Base-by-base conservation (phyloP, 2,888 invertebrate species). In the Philereme vetulata region DNA sequence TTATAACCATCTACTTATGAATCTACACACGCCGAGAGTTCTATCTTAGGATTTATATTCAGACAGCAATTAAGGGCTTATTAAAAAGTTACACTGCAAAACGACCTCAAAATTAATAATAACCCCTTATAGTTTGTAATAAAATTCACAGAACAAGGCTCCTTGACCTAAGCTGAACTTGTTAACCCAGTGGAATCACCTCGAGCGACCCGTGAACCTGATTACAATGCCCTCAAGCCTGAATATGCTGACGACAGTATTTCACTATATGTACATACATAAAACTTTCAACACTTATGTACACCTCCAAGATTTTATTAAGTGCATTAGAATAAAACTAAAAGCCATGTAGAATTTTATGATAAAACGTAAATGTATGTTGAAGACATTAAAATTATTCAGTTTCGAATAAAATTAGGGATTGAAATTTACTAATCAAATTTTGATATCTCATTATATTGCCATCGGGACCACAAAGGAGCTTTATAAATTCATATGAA, bases 111-210 rank as follows among this genome's bases (percentile, higher is more conserved):
- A 51, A 34, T 60, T 44, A 49, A 46, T 46, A 40, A 50, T 51
- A 44, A 44, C n/a, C 11, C 35, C 9, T 50, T 52, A 40, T 51
- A 60, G 64, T 60, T 57, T 64, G 35, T 43, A 56, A 48, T 54
- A 46, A 44, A 56, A 67, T 62, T 65, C 49, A 50, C 53, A 56
- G 62, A 55, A 44, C 51, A 54, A 60, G 57, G 63, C 65, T 68
- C 76, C 78, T 82, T 82, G 82, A 81, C 78, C 81, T 75, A 71
- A 62, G 72, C 72, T 83, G 82, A 84, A 82, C 82, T 78, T 71
- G 76, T 86, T 86, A 87, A 88, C 87, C 86, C 75, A 84, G 70
- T 78, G 76, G 75, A 76, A 71, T 77, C 78, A 80, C 78, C 79
- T 78, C 76, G 71, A 56, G 67, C 70, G 70, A 71, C 75, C 70